Percentiles rank a stretch among this genome's conserved stretches.
phyloP scores from a whole-genome alignment of 2,888 invertebrate species.

The Ochropleura plecta region DNA sequence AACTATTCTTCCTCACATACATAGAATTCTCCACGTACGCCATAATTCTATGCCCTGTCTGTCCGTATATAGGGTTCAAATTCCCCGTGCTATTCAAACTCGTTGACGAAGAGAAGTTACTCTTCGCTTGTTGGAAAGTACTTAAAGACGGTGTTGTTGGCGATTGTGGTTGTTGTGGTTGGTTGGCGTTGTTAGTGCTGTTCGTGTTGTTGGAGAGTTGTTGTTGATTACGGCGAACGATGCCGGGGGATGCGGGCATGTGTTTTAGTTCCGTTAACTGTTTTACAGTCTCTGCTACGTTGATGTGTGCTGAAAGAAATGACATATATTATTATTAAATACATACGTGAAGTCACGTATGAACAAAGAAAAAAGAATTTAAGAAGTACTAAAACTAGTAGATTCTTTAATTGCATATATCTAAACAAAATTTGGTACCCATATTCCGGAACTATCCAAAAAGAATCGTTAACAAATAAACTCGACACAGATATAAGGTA shows the following conservation, averaged over 20 bases:
- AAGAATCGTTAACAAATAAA: no score
- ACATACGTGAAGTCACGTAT: no score
- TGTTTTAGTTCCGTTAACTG: constrained; percentile 96
- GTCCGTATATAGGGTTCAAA: constrained; percentile 88
- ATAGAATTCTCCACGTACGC: constrained; percentile 83
- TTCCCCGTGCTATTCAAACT: constrained; percentile 84
- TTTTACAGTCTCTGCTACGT: constrained; percentile 96
- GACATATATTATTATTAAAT: no score
- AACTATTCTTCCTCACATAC: constrained; percentile 86
- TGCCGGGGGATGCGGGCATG: constrained; percentile 96
- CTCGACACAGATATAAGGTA: no score
- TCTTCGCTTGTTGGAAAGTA: constrained; percentile 87
- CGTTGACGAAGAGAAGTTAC: constrained; percentile 80
- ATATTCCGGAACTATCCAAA: no score
- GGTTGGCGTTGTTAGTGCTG: constrained; percentile 60
- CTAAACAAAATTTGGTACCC: no score
- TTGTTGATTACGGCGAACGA: constrained; percentile 90
- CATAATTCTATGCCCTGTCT: constrained; percentile 85
- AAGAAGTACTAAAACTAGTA: no score
- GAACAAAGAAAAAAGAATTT: no score
- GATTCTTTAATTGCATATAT: no score
- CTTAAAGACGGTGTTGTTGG: constrained; percentile 74
- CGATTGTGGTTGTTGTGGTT: constrained; percentile 63
- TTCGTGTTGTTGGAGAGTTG: constrained; percentile 78
- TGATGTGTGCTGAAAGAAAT: constrained; percentile 83